Evolutionary conservation across 2,888 invertebrate genomes (phyloP), one percentile per base, ranked within the genome.

Genomic region (Antheraea assamensis): DNA sequence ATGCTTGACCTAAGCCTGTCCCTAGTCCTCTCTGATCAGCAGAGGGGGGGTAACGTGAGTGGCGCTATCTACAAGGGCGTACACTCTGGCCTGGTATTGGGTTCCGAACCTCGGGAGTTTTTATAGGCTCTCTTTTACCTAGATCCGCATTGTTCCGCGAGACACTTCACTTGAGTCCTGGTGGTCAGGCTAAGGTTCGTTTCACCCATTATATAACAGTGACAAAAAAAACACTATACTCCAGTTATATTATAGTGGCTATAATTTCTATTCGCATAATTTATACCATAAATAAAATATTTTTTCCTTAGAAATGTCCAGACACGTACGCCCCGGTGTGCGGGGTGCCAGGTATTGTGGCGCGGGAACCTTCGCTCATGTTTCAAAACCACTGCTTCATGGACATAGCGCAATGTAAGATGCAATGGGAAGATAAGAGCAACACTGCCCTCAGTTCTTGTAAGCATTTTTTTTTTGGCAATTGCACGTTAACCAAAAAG

Each of bases 381-480:
- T 93, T 93, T 77, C 82, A 88, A 75, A 93, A 93, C 82, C 93
- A 94, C 78, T 94, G 93, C 79, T 92, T 81, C 78, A 93, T 94
- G 93, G 93, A 94, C 71, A 84, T 88, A 0, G 93, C 93, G 0
- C 93, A 93, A 76, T 93, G 93, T 78, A 92, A 92, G 79, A 88
- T 91, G 90, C 79, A 75, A 31, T 87, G 87, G 87, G 92, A 92
- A 24, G 82, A 87, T 68, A 87, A 86, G 61, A 89, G 89, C 49
- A 55, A 73, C 1, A 92, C 91, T 0, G 76, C 92, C 0, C 58
- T 76, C 1, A 86, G 83, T 52, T 89, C 91, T 31, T 79, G 92
- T 92, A 80, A 78, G 78, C 80, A 52, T 72, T 52, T 17, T 52
- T 17, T 52, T 19, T 24, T 15, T 64, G 30, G 1, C 1, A 64